Conservation (phyloP, 2,113 vertebrate genomes). For the Mormyrus iriodes region DNA sequence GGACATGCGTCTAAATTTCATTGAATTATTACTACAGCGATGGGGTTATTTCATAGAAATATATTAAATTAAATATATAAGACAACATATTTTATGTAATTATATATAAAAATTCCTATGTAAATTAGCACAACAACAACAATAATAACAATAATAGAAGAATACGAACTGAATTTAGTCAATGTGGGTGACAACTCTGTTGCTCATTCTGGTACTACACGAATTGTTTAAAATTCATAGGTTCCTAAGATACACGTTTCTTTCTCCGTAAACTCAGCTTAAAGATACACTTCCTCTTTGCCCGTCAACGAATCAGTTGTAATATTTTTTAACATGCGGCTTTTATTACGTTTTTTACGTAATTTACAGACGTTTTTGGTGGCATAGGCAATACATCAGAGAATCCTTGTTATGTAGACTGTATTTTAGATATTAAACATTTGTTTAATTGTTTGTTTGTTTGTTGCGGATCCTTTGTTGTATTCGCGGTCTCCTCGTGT, state of each 20-base stretch:
- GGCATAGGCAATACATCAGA: background rate
- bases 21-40: background rate
- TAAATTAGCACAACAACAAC: background rate
- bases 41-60: background rate
- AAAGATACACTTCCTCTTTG: background rate
- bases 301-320: background rate
- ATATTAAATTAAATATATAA: background rate
- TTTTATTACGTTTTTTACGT: background rate
- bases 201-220: background rate
- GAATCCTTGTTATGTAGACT: background rate
- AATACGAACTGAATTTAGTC: background rate
- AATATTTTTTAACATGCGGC: background rate
- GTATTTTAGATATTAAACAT: background rate
- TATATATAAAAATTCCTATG: background rate
- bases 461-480: slow-evolving; percentile 10
- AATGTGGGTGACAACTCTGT: background rate
- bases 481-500: background rate
- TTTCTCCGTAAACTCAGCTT: background rate
- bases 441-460: background rate
- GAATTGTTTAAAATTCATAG: background rate
- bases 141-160: background rate
- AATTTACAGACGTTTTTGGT: background rate
- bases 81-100: background rate
- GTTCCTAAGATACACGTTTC: background rate
- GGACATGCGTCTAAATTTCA: background rate